These are phyloP conservation scores for Toxonevra muliebris DNA, from an alignment of 2,888 invertebrate species.

Conservation along the genomic window DNA sequence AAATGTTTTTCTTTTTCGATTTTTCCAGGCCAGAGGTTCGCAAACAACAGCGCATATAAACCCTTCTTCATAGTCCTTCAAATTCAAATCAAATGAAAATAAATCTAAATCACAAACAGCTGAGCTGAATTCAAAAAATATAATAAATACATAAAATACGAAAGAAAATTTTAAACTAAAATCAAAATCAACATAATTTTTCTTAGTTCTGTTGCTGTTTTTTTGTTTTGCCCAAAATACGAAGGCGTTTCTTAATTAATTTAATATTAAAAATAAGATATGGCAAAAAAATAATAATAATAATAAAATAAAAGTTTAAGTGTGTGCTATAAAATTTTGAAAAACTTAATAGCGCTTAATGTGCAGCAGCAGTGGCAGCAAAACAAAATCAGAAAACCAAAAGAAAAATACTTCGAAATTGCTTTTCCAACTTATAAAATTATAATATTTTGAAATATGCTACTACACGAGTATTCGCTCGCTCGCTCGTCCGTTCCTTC, in stretches of 20 bases:
- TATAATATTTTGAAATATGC: too few species aligned
- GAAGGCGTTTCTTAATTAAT: too few species aligned
- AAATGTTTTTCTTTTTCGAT: slow-evolving; percentile 58
- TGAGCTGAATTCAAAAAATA: slow-evolving; percentile 24
- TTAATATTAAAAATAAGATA: not conserved
- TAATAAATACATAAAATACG: slow-evolving; percentile 9
- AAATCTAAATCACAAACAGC: slow-evolving; percentile 23
- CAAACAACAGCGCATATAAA: slow-evolving; percentile 35
- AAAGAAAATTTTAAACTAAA: not conserved
- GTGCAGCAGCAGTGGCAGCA: not conserved
- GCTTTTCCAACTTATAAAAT: too few species aligned
- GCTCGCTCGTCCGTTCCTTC: too few species aligned
- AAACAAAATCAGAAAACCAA: too few species aligned
- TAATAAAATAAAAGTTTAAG: not conserved
- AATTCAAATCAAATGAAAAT: slow-evolving; percentile 1
- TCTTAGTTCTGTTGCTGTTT: too few species aligned
- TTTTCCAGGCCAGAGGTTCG: slow-evolving; percentile 51
- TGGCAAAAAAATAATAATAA: not conserved
- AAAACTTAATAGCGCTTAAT: slow-evolving; percentile 2
- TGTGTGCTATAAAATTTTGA: not conserved
- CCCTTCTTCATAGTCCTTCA: not conserved
- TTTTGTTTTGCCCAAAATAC: too few species aligned
- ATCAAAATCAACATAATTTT: too few species aligned
- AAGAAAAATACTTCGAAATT: too few species aligned
- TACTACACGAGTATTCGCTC: too few species aligned